phyloP scores from a whole-genome alignment of 2,113 vertebrate genomes.

The Colistium nudipinnis region DNA sequence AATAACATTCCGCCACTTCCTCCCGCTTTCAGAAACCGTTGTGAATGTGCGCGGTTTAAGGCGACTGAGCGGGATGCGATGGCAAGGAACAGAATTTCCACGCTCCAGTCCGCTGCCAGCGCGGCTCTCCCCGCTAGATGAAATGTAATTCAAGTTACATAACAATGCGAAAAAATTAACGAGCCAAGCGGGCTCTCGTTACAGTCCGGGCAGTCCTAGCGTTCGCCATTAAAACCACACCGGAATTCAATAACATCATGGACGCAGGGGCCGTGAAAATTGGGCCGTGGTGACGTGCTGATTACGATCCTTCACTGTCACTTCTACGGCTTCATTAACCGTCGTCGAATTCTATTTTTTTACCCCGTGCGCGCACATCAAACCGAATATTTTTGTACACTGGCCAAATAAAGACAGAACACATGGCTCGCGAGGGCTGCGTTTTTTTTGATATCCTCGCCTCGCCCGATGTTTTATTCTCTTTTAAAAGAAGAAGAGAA shows the following conservation, averaged over 20 bases:
- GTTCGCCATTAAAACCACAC: constrained; percentile 66
- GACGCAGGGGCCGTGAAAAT: constrained; percentile 63
- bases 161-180: constrained; percentile 77
- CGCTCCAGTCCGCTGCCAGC: constrained; percentile 17
- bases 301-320: constrained; percentile 61
- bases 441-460: constrained; percentile 46
- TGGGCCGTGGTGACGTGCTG: constrained; percentile 51
- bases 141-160: constrained; percentile 74
- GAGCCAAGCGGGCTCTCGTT: constrained; percentile 60
- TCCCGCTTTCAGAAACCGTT: constrained; percentile 16
- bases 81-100: constrained; percentile 42
- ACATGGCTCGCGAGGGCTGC: constrained; percentile 40
- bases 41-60: constrained; percentile 39
- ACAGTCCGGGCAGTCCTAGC: constrained; percentile 55
- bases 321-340: constrained; percentile 64
- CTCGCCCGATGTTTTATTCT: constrained; percentile 68
- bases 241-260: constrained; percentile 68
- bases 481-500: constrained; percentile 55
- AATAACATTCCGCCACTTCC: constrained; percentile 3
- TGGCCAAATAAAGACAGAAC: constrained; percentile 64
- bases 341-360: constrained; percentile 66
- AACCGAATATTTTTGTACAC: constrained; percentile 65
- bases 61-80: constrained; percentile 42
- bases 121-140: constrained; percentile 49
- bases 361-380: too few species aligned